Base-by-base conservation (phyloP, 2,888 invertebrate species). In the Sesamia inferens region DNA sequence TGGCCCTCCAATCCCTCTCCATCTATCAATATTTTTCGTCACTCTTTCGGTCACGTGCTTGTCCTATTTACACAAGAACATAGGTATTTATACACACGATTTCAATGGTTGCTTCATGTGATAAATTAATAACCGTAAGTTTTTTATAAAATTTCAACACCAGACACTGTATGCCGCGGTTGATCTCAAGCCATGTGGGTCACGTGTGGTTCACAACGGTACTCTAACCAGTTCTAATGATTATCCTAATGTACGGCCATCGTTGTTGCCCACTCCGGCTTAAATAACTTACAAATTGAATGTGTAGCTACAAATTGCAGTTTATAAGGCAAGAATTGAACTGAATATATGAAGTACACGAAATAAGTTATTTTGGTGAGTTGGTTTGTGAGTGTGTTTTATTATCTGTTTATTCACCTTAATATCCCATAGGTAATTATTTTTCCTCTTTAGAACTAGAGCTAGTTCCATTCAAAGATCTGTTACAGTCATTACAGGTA, bases 141-240 rank as follows among this genome's bases (percentile, higher is more conserved):
- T 24, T 22, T 22, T 47, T 64, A 55, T 67, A 54, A n/a, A 31
- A 62, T 63, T 74, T 71, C 68, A 68, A 59, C 42, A 71, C 61
- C 61, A 64, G 62, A 42, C 24, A 68, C 57, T 48, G 42, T 48
- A 55, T 24, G 72, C 57, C 42, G 57, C 65, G 48, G 66, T 74
- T 65, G 57, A 77, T 68, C 62, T 71, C 71, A 5, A 64, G 48
- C 13, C 62, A 80, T 80, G 74, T 79, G 42, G 86, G 86, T 73
- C 87, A 79, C 59, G 68, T 81, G 76, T 64, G 83, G 72, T 16
- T 64, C 61, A 63, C 82, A 87, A 87, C 87, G 87, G 87, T 83
- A 87, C 79, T 55, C 61, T 79, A 85, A 87, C 87, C 85, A 85
- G 87, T 87, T 86, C 81, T 84, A 85, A 83, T 83, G 74, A 81